phyloP scores from a whole-genome alignment of 1,140 invertebrate genomes.

The Drosophila azteca region DNA sequence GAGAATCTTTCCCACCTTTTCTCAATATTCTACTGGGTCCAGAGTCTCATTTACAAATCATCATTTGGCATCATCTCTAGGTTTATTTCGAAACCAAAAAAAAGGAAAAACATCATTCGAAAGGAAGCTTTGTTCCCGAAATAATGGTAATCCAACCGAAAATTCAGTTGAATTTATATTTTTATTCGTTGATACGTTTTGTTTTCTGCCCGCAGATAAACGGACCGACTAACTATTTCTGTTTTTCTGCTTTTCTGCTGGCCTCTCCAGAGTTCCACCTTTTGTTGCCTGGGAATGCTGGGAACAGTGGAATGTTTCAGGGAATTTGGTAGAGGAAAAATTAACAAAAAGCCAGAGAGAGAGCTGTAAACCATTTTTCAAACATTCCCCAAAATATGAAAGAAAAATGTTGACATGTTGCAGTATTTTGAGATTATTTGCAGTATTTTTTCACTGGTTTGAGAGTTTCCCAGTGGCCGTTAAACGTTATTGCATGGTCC shows the following conservation, averaged over 20 bases:
- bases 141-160: slow-evolving; percentile 36
- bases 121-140: not conserved
- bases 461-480: slow-evolving; percentile 4
- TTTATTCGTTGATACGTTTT: slow-evolving; percentile 3
- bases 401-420: not conserved
- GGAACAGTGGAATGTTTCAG: not conserved
- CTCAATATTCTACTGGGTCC: too few species aligned
- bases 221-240: slow-evolving; percentile 57
- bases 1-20: too few species aligned
- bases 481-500: slow-evolving; percentile 2
- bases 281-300: not conserved
- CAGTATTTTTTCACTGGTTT: too few species aligned
- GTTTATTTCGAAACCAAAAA: too few species aligned
- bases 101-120: too few species aligned
- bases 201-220: slow-evolving; percentile 46
- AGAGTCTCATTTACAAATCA: too few species aligned
- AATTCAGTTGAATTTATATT: slow-evolving; percentile 31
- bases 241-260: slow-evolving; percentile 44
- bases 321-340: not conserved
- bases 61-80: too few species aligned
- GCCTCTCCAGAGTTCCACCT: slow-evolving; percentile 27
- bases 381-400: too few species aligned
- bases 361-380: too few species aligned
- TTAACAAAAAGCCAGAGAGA: not conserved
- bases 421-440: too few species aligned